A percentile compares a stretch with the other conserved stretches of the same genome.
phyloP scores from a whole-genome alignment of 2,797 vertebrate species.

The Semotilus atromaculatus region DNA sequence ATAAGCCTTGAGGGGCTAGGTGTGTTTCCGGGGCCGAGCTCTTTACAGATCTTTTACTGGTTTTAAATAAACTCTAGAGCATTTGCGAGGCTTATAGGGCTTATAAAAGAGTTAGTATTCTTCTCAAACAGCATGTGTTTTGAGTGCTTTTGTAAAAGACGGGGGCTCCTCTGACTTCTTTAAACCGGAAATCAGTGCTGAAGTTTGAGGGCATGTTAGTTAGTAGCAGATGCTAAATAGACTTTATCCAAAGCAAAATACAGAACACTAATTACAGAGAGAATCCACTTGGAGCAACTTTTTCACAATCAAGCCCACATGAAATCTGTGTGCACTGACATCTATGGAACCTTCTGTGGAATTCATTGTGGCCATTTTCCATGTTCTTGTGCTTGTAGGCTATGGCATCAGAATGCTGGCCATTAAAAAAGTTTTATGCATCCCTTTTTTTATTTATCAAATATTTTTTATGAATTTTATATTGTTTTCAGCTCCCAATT shows the following conservation, averaged over 20 bases:
- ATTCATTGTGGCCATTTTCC: not conserved
- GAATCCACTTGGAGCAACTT: not conserved
- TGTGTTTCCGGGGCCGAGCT: conserved; percentile 37
- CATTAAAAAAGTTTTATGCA: not conserved
- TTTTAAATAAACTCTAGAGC: conserved; percentile 44
- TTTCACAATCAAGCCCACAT: conserved; percentile 19
- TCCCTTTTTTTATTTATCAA: not conserved
- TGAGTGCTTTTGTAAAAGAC: not conserved
- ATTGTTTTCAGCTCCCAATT: not conserved
- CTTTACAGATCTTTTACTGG: conserved; percentile 34
- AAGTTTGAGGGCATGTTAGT: conserved; percentile 2
- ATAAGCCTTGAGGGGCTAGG: conserved; percentile 31
- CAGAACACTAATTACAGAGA: conserved; percentile 1
- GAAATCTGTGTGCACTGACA: not conserved
- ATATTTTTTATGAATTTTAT: not conserved
- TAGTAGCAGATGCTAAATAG: conserved; percentile 25
- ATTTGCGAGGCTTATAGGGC: conserved; percentile 34
- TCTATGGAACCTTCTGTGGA: not conserved
- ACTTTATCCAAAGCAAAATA: conserved; percentile 20
- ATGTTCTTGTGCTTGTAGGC: not conserved
- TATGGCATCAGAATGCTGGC: not conserved
- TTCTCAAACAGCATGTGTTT: conserved; percentile 29
- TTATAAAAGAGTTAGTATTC: conserved; percentile 31
- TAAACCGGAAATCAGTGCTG: conserved; percentile 7
- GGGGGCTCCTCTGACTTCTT: not conserved